phyloP scores from a whole-genome alignment of 2,888 invertebrate genomes.

The Melanophora roralis region DNA sequence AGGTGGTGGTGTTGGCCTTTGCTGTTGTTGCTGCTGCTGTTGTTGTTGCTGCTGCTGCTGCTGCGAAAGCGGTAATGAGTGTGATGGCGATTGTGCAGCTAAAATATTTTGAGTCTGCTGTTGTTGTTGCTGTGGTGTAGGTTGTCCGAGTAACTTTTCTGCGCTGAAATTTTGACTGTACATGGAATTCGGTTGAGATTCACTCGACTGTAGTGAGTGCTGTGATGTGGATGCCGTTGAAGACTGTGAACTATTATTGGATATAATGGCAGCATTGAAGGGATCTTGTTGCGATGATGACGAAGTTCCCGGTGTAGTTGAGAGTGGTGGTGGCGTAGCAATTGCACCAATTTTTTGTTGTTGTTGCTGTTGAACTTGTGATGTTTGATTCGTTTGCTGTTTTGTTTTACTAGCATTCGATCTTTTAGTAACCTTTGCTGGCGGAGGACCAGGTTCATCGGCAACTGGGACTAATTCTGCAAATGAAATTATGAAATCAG shows the following conservation, averaged over 20 bases:
- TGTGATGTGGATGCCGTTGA: conserved; percentile 74
- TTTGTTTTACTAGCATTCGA: conserved; percentile 74
- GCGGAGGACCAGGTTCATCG: conserved; percentile 76
- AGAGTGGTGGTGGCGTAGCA: conserved; percentile 74
- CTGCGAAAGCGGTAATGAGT: conserved; percentile 65
- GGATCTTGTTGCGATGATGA: conserved; percentile 70
- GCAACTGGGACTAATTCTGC: conserved; percentile 72
- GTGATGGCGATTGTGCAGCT: conserved; percentile 54
- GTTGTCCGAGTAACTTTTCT: conserved; percentile 72
- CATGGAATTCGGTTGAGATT: conserved; percentile 76
- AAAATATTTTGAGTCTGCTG: conserved; percentile 63
- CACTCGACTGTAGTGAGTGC: conserved; percentile 74
- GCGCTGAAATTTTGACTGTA: conserved; percentile 75
- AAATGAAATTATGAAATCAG: background rate
- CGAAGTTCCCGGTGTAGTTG: conserved; percentile 74
- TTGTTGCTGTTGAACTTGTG: conserved; percentile 63
- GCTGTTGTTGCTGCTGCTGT: conserved; percentile 68
- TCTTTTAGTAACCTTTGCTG: conserved; percentile 75
- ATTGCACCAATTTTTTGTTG: conserved; percentile 70
- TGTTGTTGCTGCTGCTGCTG: conserved; percentile 68
- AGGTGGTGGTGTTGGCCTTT: conserved; percentile 64
- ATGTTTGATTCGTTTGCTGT: conserved; percentile 64
- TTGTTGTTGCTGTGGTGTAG: conserved; percentile 67
- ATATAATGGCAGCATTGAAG: conserved; percentile 74
- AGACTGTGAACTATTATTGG: conserved; percentile 75